These are phyloP conservation scores for Litocranius walleri DNA, from an alignment of 2,113 vertebrate genomes.

Conservation along the genomic window DNA sequence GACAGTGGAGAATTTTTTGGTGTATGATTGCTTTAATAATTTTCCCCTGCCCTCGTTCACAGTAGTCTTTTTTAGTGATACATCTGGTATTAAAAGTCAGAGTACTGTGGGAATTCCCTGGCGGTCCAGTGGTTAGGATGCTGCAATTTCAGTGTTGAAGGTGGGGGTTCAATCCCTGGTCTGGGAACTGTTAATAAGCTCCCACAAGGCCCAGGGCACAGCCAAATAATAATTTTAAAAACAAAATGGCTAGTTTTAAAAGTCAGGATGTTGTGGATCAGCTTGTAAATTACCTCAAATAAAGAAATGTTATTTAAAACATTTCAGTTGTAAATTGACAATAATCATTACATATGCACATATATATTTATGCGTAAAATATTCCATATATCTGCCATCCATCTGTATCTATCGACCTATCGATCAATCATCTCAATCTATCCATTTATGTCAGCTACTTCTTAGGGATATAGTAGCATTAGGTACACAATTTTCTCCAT, in stretches of 20 bases:
- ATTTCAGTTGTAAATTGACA: background rate
- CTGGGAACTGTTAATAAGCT: background rate
- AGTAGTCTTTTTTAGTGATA: background rate
- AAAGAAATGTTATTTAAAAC: background rate
- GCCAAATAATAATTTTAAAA: background rate
- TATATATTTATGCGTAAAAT: background rate
- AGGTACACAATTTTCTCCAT: background rate
- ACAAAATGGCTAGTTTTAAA: background rate
- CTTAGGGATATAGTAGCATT: background rate
- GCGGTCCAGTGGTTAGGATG: background rate
- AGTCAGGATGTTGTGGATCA: background rate
- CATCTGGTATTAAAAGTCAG: background rate
- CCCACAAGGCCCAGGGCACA: background rate
- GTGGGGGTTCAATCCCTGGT: background rate
- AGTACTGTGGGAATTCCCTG: background rate
- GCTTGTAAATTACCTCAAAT: background rate
- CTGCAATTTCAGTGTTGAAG: background rate
- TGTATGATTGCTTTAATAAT: background rate
- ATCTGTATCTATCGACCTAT: fast-evolving
- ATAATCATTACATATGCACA: background rate
- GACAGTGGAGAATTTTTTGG: background rate
- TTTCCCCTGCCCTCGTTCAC: background rate
- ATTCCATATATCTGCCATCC: background rate
- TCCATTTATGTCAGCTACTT: background rate
- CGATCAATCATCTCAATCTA: fast-evolving